Percentiles rank a stretch among this genome's conserved stretches.
Evolutionary conservation across 1,140 invertebrate species (phyloP).

Genomic region (Forficula auricularia): DNA sequence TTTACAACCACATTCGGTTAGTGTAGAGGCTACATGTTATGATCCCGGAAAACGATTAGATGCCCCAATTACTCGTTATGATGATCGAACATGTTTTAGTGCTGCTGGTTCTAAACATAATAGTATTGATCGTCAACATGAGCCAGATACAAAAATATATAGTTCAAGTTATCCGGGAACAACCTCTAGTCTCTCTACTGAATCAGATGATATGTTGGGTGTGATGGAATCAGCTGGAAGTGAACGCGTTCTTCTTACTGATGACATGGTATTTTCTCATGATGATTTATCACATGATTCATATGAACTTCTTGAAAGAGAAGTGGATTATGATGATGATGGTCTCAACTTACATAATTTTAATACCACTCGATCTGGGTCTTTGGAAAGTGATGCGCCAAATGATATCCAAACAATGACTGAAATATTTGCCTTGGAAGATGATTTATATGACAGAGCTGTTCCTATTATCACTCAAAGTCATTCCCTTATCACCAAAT

Average conservation of each 20-base stretch:
- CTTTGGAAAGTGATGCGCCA: conserved; percentile 1
- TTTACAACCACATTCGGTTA: too few relatives aligned
- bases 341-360: neutral
- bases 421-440: conserved; percentile 37
- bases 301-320: conserved; percentile 58
- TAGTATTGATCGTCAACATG: conserved; percentile 15
- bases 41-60: conserved; percentile 32
- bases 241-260: conserved; percentile 9
- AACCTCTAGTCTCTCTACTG: conserved; percentile 38
- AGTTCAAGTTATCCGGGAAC: conserved; percentile 71
- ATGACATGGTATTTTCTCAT: conserved; percentile 38
- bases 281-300: conserved; percentile 78
- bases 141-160: conserved; percentile 43
- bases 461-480: too few relatives aligned
- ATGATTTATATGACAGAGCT: conserved; percentile 32
- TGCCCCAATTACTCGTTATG: conserved; percentile 56
- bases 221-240: conserved; percentile 22
- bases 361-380: too few relatives aligned
- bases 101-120: conserved; percentile 17
- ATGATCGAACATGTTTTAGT: conserved; percentile 28
- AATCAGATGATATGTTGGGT: conserved; percentile 36
- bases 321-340: conserved; percentile 12
- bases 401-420: conserved; percentile 26
- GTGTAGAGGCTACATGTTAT: too few relatives aligned
- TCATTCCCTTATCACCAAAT: too few relatives aligned